These are phyloP conservation scores for Acinonyx jubatus DNA, from an alignment of 2,113 vertebrate species.

Conservation along the genomic window DNA sequence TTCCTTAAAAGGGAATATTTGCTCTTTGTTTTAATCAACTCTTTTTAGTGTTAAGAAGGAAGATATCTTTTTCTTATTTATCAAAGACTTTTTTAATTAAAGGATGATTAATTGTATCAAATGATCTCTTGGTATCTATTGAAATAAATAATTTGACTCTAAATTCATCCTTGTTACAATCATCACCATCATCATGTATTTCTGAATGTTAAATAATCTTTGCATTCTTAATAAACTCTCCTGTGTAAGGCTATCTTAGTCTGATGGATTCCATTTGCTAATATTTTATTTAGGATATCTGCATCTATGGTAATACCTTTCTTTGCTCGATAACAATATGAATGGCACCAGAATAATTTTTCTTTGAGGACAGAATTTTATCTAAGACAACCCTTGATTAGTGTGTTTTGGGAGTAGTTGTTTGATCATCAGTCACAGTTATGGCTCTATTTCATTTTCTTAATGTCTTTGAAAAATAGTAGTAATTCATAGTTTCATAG, in stretches of 20 bases:
- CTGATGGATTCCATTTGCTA: background rate
- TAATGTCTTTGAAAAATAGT: background rate
- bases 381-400: background rate
- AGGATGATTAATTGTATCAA: background rate
- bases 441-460: background rate
- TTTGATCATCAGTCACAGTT: background rate
- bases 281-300: background rate
- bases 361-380: background rate
- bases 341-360: background rate
- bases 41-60: background rate
- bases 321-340: background rate
- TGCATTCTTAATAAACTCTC: background rate
- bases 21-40: background rate
- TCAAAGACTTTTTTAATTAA: background rate
- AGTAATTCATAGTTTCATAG: background rate
- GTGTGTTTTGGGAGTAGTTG: background rate
- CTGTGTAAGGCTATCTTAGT: background rate
- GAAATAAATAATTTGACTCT: background rate
- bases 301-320: background rate
- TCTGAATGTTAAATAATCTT: background rate
- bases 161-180: background rate
- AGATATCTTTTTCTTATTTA: background rate
- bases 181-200: background rate
- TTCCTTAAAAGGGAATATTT: background rate
- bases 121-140: background rate